These are phyloP conservation scores for Phengaris arion DNA, from an alignment of 2,888 invertebrate species.

Conservation along the genomic window DNA sequence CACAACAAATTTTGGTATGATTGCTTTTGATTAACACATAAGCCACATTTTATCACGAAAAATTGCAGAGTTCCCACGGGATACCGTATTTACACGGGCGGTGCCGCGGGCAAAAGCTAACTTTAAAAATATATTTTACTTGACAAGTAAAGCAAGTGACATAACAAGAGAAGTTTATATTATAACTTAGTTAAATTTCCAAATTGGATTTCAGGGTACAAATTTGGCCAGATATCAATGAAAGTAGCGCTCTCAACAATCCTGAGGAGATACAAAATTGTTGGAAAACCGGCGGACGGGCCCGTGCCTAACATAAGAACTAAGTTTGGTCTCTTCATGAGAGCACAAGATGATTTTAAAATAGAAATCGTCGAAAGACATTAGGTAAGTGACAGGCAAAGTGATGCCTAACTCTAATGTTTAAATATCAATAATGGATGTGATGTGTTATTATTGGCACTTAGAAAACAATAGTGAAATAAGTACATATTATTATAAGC, in stretches of 20 bases:
- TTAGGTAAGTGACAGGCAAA: background rate
- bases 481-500: background rate
- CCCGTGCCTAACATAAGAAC: background rate
- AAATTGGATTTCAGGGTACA: slow-evolving; percentile 4
- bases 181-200: too few species aligned
- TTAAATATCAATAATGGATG: too few species aligned
- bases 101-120: too few species aligned
- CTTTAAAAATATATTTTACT: too few species aligned
- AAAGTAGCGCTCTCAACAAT: background rate
- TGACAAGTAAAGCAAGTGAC: too few species aligned
- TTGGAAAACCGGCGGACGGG: background rate
- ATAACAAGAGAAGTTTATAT: too few species aligned
- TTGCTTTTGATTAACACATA: too few species aligned
- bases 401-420: too few species aligned
- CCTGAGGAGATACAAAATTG: slow-evolving; percentile 2
- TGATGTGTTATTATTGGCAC: background rate
- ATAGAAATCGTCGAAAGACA: background rate
- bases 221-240: slow-evolving; percentile 16
- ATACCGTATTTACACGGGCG: too few species aligned
- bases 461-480: background rate
- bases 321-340: background rate
- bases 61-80: too few species aligned
- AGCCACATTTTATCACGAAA: too few species aligned
- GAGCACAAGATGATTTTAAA: background rate
- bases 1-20: too few species aligned